A percentile compares a stretch with the other conserved stretches of the same genome.
phyloP scores from a whole-genome alignment of 2,113 vertebrate genomes.

The Nerophis ophidion region DNA sequence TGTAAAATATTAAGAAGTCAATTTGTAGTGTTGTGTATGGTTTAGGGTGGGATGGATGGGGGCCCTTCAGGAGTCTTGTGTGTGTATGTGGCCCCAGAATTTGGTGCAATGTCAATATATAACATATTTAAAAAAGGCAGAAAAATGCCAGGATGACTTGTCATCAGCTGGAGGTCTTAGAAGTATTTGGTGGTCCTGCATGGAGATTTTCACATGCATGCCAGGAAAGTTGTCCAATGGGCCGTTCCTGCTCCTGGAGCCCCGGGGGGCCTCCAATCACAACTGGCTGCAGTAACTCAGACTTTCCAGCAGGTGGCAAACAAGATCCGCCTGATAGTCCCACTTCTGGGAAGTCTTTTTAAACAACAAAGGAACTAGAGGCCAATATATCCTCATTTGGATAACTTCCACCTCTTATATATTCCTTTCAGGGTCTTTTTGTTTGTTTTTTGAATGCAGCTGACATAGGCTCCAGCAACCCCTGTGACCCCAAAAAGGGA shows the following conservation, averaged over 20 bases:
- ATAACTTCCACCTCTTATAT: too few species aligned
- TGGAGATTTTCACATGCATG: conserved; percentile 22
- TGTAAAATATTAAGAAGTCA: too few species aligned
- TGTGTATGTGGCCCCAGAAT: too few species aligned
- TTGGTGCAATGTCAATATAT: background rate
- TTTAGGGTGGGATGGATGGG: too few species aligned
- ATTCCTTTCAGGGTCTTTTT: too few species aligned
- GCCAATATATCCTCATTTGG: too few species aligned
- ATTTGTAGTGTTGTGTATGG: too few species aligned
- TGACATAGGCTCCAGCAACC: too few species aligned
- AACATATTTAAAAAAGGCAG: background rate
- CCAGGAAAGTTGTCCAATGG: conserved; percentile 16
- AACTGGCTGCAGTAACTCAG: conserved; percentile 11
- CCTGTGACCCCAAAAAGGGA: too few species aligned
- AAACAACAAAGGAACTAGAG: too few species aligned
- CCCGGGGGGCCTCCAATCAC: conserved; percentile 12
- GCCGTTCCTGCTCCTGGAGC: conserved; percentile 29
- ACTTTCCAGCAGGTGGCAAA: conserved; percentile 45
- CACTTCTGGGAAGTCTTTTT: background rate
- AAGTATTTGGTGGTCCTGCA: conserved; percentile 21
- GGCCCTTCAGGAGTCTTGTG: too few species aligned
- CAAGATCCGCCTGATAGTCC: background rate
- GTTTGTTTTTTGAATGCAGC: too few species aligned
- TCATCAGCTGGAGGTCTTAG: conserved; percentile 24
- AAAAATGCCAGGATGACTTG: conserved; percentile 13